These are phyloP conservation scores for Calliphora vomitoria DNA, from an alignment of 2,888 invertebrate genomes.

Conservation along the genomic window DNA sequence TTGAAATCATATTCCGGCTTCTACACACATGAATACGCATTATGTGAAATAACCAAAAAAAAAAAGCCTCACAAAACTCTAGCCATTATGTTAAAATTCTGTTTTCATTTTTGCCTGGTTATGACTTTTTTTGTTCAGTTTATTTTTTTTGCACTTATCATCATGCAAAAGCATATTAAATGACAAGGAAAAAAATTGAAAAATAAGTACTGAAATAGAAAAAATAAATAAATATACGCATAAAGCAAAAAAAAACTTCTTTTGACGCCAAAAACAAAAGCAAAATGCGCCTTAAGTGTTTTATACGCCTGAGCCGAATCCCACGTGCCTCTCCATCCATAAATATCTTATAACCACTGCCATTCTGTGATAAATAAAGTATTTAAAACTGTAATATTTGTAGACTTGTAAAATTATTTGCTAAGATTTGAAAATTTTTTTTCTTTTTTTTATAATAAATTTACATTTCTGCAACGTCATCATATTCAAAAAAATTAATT, in stretches of 20 bases:
- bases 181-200: constrained; percentile 19
- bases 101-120: not conserved
- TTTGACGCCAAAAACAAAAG: constrained; percentile 6
- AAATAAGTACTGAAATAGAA: constrained; percentile 1
- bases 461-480: too few species aligned
- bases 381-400: constrained; percentile 2
- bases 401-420: constrained; percentile 3
- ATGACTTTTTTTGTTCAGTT: not conserved
- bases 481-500: too few species aligned
- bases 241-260: constrained; percentile 18
- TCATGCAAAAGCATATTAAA: constrained; percentile 51
- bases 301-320: not conserved
- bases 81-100: constrained; percentile 38
- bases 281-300: not conserved
- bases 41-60: not conserved
- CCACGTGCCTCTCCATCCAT: constrained; percentile 13
- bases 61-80: constrained; percentile 6
- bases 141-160: constrained; percentile 26
- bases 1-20: constrained; percentile 21
- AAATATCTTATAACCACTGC: not conserved
- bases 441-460: not conserved
- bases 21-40: constrained; percentile 41
- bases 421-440: not conserved
- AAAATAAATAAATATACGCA: constrained; percentile 17
- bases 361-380: constrained; percentile 5